Conservation (phyloP, 2,113 vertebrate species). For the Pseudorasbora parva region DNA sequence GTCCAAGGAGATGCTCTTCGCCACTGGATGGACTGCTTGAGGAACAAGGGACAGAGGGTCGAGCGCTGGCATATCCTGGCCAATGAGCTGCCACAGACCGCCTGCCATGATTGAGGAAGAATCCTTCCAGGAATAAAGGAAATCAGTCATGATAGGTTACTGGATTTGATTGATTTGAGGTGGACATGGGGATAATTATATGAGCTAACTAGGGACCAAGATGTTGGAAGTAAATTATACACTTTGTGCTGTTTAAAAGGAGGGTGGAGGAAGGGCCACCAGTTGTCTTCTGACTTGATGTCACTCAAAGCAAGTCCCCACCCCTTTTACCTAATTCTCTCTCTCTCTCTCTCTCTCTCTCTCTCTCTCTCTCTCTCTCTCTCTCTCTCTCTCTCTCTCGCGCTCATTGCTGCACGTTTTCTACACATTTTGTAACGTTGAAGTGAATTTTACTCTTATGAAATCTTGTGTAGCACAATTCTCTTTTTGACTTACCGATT, state of each 20-base stretch:
- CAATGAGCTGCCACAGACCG: conserved; percentile 81
- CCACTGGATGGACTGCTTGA: conserved; percentile 85
- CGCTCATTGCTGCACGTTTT: conserved; percentile 55
- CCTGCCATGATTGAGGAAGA: conserved; percentile 68
- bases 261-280: conserved; percentile 34
- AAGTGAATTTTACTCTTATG: conserved; percentile 41
- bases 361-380: no score
- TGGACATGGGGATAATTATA: conserved; percentile 30
- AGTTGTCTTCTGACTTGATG: conserved; percentile 39
- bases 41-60: conserved; percentile 75
- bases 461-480: conserved; percentile 47
- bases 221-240: conserved; percentile 40
- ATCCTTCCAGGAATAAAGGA: conserved; percentile 7
- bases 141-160: conserved; percentile 9
- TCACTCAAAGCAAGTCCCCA: conserved; percentile 12
- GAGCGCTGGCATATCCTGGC: conserved; percentile 87
- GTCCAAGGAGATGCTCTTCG: conserved; percentile 81
- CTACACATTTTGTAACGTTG: conserved; percentile 51
- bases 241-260: conserved; percentile 32
- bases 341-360: conserved; percentile 17
- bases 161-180: conserved; percentile 25
- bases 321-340: conserved; percentile 21
- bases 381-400: conserved; percentile 13
- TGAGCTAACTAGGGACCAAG: conserved; percentile 30
- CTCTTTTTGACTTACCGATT: conserved; percentile 38